Base-by-base conservation (phyloP, 2,888 invertebrate genomes). In the Lacanobia wlatinum region DNA sequence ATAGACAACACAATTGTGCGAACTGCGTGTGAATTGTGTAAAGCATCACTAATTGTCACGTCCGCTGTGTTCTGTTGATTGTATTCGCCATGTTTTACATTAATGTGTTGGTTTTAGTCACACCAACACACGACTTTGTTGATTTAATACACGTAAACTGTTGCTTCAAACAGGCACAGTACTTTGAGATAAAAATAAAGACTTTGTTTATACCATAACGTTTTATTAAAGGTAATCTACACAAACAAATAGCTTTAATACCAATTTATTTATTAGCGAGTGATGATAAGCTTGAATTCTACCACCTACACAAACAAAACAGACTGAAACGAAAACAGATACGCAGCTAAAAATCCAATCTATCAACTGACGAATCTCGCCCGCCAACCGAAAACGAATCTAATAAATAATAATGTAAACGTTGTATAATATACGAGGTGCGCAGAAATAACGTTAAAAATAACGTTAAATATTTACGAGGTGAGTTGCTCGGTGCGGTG, bases 321-420 rank as follows among this genome's bases (percentile, higher is more conserved):
- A 64, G 52, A 60, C 52, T n/a, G 16, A 67, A 70, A 56, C 66
- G 10, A 64, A 58, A 80, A 80, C 69, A 80, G 68, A 70, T 58
- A 76, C 71, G 65, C 63, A 61, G 59, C 69, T 58, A 67, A 71
- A 79, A 78, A 70, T 73, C 55, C 64, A 61, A 80, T 80, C 70
- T 70, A 70, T 80, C 82, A 78, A 67, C 82, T 52, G 52, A 82
- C 67, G 82, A 78, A 58, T 69, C 82, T 73, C 63, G 34, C 73
- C 38, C 55, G 59, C 67, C 67, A 53, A 67, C 58, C 12, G 48
- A 65, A 50, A 79, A 59, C 62, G 70, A 73, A 70, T 82, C 64
- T 68, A 83, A 79, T 83, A 84, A 83, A 83, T 84, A 84, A 74
- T 74, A 83, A 83, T 83, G 82, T 78, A 71, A 81, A 73, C 73